Evolutionary conservation across 2,888 invertebrate genomes (phyloP), one percentile per base, ranked within the genome.

Genomic region (Allophyes oxyacanthae): DNA sequence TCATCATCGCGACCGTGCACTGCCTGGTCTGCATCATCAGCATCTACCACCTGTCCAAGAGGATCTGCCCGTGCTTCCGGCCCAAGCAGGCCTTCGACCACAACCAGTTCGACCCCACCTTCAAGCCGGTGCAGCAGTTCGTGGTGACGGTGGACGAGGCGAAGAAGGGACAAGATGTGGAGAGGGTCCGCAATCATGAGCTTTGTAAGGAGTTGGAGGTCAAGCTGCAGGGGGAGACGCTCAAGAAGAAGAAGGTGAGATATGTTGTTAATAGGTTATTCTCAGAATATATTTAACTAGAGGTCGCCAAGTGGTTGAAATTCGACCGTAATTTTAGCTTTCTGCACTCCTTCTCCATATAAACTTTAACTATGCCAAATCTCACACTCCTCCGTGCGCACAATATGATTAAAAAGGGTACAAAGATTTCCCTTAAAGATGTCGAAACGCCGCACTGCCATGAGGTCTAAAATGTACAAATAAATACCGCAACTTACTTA

Each of bases 1-100:
- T 96, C 43, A 89, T 96, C 64, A 92, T 95, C 15, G 95, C 95
- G 8, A 83, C 92, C 0, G 88, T 95, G 13, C 95, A 96, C 84
- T 95, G 95, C 79, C 79, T 95, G 59, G 90, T 94, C 34, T 94
- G 95, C 68, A 86, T 94, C 49, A 75, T 94, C 51, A 90, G 91
- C 68, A 92, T 95, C 62, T 95, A 94, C 86, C 94, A 94, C 80
- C 87, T 94, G 25, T 94, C 95, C 42, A 89, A 92, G 76, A 87
- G 94, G 14, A 85, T 95, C 41, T 95, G 95, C 75, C 91, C 95
- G 15, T 95, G 95, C 87, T 94, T 95, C 86, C 86, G 90, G 13
- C 88, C 89, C 43, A 89, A 90, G 77, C 91, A 85, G 75, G 77
- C 92, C 32, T 94, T 83, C 82, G 92, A 94, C 82, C 94, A 94